Base-by-base conservation (phyloP, 2,797 vertebrate genomes). In the Odontamblyopus rebecca region DNA sequence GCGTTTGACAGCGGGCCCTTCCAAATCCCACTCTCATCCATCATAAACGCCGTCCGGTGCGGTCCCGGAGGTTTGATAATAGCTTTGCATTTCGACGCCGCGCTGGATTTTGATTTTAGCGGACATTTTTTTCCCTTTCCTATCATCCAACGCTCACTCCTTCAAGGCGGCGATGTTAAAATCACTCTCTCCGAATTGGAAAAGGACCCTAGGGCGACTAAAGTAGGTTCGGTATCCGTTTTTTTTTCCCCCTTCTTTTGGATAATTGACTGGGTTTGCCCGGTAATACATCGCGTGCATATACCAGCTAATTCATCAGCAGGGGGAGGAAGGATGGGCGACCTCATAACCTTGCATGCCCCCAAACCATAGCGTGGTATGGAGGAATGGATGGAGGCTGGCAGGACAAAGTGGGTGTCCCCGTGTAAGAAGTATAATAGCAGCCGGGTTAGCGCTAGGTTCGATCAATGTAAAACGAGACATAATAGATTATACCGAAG, bases 251-350 rank as follows among this genome's bases (percentile, higher is more conserved):
- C 91, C 90, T 88, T 89, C 41, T 35, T 32, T 85, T 94, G 92
- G 94, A 97, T 99, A 99, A 99, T 99, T 99, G 98, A 99, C 96
- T 99, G 94, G 94, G 93, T 97, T 61, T 96, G 95, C 95, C 95
- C 95, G 96, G 96, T 97, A 98, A 98, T 95, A 93, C 93, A 93
- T 92, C 89, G 90, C 94, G 91, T 94, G 94, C 92, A 92, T 96
- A 96, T 96, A 95, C 96, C 93, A 93, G 93, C 95, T 96, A 96
- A 97, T 97, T 96, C 95, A 96, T 97, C 96, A 97, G 94, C 85
- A 92, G 84, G 90, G 86, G 94, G 92, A 94, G 91, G 85, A 93
- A 93, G 94, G 86, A 80, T 4, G 79, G 88, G 82, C 75, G 86
- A 95, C 94, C 93, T 90, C 90, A 73, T 88, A 87, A 87, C 92